Percentiles rank a stretch among this genome's conserved stretches.
Evolutionary conservation across 2,888 invertebrate species (phyloP).

Genomic region (Desoria tigrina): DNA sequence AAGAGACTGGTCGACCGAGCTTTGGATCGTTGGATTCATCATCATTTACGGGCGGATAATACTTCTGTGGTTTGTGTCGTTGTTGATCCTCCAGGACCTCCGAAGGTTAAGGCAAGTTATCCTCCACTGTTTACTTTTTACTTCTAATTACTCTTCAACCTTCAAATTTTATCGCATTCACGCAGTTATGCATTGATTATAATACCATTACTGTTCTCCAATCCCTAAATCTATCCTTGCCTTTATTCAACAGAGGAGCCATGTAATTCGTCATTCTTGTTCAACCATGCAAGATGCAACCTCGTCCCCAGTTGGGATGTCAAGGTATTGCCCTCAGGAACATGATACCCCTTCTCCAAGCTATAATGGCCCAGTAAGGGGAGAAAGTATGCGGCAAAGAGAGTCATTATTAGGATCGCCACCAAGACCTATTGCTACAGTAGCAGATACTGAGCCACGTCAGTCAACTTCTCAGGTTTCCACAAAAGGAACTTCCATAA

Average conservation of each 20-base stretch:
- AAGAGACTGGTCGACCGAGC: conserved; percentile 82
- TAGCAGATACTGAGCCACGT: not conserved
- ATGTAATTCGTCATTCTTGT: conserved; percentile 28
- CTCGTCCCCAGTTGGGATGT: conserved; percentile 20
- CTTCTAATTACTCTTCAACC: not conserved
- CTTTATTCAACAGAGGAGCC: conserved; percentile 5
- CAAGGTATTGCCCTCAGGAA: conserved; percentile 15
- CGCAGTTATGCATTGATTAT: too few relatives aligned
- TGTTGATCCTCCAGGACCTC: conserved; percentile 84
- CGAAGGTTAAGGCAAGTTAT: conserved; percentile 59
- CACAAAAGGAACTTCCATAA: not conserved
- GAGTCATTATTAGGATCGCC: not conserved
- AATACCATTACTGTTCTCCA: not conserved
- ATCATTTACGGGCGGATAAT: conserved; percentile 90
- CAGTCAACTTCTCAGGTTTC: not conserved
- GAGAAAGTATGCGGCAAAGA: not conserved
- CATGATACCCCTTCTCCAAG: not conserved
- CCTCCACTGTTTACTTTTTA: not conserved
- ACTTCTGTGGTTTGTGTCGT: conserved; percentile 91
- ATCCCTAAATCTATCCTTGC: not conserved
- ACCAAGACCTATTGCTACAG: not conserved
- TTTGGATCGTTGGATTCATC: conserved; percentile 74
- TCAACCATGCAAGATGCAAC: not conserved
- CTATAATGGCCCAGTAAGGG: not conserved
- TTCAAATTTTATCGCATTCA: not conserved